Conservation (phyloP, 1,140 invertebrate genomes). For the Drosophila teissieri region DNA sequence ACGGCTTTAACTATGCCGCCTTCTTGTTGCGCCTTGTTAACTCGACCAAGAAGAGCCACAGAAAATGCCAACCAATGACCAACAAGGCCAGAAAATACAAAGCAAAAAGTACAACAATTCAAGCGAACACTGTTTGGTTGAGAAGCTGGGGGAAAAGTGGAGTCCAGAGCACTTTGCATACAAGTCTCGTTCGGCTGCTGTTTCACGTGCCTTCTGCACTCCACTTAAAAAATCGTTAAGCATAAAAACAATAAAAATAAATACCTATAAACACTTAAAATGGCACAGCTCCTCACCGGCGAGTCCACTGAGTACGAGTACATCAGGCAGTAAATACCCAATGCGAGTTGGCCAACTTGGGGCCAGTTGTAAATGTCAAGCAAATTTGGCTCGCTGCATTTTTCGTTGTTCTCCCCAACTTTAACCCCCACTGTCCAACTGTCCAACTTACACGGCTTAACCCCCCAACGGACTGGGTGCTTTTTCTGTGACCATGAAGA, state of each 20-base stretch:
- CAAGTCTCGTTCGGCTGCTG: conserved; percentile 43
- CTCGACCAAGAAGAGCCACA: conserved; percentile 50
- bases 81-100: neutral
- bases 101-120: conserved; percentile 27
- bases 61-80: conserved; percentile 12
- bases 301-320: conserved; percentile 39
- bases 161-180: conserved; percentile 64
- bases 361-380: conserved; percentile 79
- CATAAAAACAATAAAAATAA: conserved; percentile 83
- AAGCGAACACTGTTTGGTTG: conserved; percentile 7
- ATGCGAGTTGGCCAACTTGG: conserved; percentile 57
- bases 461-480: neutral
- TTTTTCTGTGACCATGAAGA: neutral
- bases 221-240: conserved; percentile 82
- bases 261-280: conserved; percentile 83
- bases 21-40: conserved; percentile 49
- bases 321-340: conserved; percentile 45
- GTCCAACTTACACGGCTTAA: conserved; percentile 2
- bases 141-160: conserved; percentile 2
- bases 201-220: conserved; percentile 43
- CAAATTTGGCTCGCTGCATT: conserved; percentile 75
- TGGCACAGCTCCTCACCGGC: conserved; percentile 54
- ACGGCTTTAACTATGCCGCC: conserved; percentile 75
- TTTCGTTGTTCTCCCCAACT: conserved; percentile 31
- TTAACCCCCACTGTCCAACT: conserved; percentile 8